A percentile compares a stretch with the other conserved stretches of the same genome.
Evolutionary conservation across 2,113 vertebrate species (phyloP).

Genomic region (Columbina picui): DNA sequence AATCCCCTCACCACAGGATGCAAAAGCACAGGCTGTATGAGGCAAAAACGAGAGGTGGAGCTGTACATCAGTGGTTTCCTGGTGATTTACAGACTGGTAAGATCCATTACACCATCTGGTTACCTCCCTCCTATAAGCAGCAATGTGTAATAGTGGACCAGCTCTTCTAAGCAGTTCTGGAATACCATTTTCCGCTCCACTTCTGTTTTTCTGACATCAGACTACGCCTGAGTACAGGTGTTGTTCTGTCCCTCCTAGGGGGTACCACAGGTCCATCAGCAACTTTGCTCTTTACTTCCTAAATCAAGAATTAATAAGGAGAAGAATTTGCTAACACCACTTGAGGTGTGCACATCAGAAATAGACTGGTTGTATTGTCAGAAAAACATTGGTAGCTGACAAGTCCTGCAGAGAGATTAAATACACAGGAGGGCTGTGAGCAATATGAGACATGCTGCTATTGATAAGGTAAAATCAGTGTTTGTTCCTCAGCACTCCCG

Average conservation of each 20-base stretch:
- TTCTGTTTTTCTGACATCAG: not conserved
- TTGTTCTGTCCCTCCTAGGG: not conserved
- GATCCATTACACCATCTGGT: not conserved
- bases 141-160: not conserved
- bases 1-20: not conserved
- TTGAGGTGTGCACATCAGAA: not conserved
- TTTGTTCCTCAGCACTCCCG: not conserved
- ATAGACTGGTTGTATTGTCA: not conserved
- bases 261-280: not conserved
- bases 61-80: not conserved
- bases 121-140: not conserved
- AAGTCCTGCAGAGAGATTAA: not conserved
- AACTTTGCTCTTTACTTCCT: not conserved
- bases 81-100: not conserved
- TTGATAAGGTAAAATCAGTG: slow-evolving; percentile 15
- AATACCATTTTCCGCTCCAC: not conserved
- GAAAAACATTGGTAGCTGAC: not conserved
- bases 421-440: not conserved
- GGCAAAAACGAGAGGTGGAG: not conserved
- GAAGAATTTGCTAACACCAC: not conserved
- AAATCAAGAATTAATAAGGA: not conserved
- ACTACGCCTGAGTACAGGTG: not conserved
- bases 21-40: not conserved
- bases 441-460: fast-evolving
- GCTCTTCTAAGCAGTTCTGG: not conserved